Evolutionary conservation across 2,888 invertebrate species (phyloP).

Genomic region (Prostheceraeus crozeri): DNA sequence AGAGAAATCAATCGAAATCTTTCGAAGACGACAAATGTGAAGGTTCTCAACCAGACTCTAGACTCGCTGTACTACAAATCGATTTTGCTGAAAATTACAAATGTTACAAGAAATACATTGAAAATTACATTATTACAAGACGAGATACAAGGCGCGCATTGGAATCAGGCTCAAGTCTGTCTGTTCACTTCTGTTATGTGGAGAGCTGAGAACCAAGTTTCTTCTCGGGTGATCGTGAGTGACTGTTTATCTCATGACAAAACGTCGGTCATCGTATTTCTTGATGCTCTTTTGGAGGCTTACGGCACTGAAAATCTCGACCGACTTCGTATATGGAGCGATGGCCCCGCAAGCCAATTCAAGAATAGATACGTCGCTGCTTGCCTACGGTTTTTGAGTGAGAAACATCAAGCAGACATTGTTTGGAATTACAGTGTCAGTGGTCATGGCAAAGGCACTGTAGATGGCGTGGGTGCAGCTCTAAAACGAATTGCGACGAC

Average conservation of each 20-base stretch:
- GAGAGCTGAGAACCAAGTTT: slow-evolving; percentile 1
- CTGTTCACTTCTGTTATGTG: slow-evolving; percentile 28
- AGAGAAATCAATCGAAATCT: too few species aligned
- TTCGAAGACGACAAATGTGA: too few species aligned
- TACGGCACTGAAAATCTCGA: slow-evolving; percentile 23
- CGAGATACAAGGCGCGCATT: slow-evolving; percentile 30
- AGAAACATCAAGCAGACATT: slow-evolving; percentile 28
- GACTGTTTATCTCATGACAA: slow-evolving; percentile 30
- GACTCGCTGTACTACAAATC: slow-evolving; percentile 26
- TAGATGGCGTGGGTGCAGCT: slow-evolving; percentile 37
- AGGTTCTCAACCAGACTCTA: too few species aligned
- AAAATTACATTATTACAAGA: too few species aligned
- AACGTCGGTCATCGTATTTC: slow-evolving; percentile 22
- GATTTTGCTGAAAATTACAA: slow-evolving; percentile 31
- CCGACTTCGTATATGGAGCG: slow-evolving; percentile 33
- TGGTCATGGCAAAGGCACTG: slow-evolving; percentile 36
- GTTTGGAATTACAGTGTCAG: slow-evolving; percentile 34
- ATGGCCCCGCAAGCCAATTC: slow-evolving; percentile 36
- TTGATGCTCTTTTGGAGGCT: slow-evolving; percentile 30
- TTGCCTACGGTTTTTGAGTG: slow-evolving; percentile 19
- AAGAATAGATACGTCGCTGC: slow-evolving; percentile 33
- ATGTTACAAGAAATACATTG: too few species aligned
- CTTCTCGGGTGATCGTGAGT: slow-evolving; percentile 10
- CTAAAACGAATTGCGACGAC: slow-evolving; percentile 32
- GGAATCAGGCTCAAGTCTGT: slow-evolving; percentile 30